A percentile compares a stretch with the other conserved stretches of the same genome.
Conservation (phyloP, 1,140 invertebrate species). For the Tetraneura akinire region DNA sequence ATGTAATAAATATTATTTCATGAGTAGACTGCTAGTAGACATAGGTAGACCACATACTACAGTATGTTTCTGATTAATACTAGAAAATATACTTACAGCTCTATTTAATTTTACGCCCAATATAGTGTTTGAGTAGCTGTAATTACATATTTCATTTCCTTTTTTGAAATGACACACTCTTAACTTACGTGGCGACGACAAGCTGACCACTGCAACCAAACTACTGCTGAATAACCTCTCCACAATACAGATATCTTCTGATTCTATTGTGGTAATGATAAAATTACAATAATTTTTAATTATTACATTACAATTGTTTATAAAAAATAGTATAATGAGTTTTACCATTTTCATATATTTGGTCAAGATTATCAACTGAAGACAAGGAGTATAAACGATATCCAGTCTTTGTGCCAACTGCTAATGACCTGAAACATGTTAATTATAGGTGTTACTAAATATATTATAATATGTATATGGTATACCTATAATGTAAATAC, state of each 20-base stretch:
- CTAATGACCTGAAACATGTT: slow-evolving; percentile 75
- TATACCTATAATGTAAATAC: too few species aligned
- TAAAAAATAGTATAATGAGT: background rate
- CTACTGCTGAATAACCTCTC: slow-evolving; percentile 96
- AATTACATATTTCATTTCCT: slow-evolving; percentile 97
- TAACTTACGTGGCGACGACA: slow-evolving; percentile 87
- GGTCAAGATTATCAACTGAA: slow-evolving; percentile 81
- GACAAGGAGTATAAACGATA: slow-evolving; percentile 86
- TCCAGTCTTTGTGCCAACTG: slow-evolving; percentile 85
- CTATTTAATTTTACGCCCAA: slow-evolving; percentile 94
- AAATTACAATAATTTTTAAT: background rate
- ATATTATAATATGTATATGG: too few species aligned
- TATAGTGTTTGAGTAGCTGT: slow-evolving; percentile 97
- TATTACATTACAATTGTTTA: background rate
- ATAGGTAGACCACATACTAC: too few species aligned
- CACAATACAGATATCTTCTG: slow-evolving; percentile 89
- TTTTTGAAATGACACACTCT: slow-evolving; percentile 98
- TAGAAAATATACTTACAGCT: slow-evolving; percentile 68
- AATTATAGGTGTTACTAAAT: background rate
- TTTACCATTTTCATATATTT: slow-evolving; percentile 82
- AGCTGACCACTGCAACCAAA: slow-evolving; percentile 90
- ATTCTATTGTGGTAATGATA: slow-evolving; percentile 61
- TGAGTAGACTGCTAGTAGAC: too few species aligned
- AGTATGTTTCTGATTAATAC: too few species aligned
- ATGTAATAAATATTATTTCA: too few species aligned